Evolutionary conservation across 2,797 vertebrate species (phyloP).

Genomic region (Odontamblyopus rebecca): DNA sequence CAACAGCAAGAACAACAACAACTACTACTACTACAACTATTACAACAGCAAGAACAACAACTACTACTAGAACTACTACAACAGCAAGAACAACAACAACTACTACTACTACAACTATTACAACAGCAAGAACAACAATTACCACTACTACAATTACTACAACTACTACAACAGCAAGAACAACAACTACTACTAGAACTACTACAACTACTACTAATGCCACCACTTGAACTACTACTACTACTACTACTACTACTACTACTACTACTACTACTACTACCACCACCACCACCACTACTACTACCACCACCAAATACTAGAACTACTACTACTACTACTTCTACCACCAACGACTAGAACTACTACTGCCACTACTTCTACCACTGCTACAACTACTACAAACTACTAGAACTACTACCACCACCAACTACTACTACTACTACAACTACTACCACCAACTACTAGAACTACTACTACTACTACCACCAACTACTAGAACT

Average conservation of each 20-base stretch:
- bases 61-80: neutral
- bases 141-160: neutral
- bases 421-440: neutral
- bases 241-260: too few species aligned
- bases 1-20: neutral
- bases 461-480: neutral
- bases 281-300: too few species aligned
- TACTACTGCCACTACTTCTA: too few species aligned
- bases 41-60: neutral
- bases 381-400: neutral
- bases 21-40: neutral
- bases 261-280: too few species aligned
- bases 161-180: too few species aligned
- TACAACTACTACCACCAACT: neutral
- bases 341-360: too few species aligned
- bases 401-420: neutral
- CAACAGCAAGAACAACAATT: neutral
- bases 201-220: too few species aligned
- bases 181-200: too few species aligned
- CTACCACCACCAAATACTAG: too few species aligned
- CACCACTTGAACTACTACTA: neutral
- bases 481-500: neutral
- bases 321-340: too few species aligned
- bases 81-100: neutral
- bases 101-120: neutral